These are phyloP conservation scores for Boleophthalmus pectinirostris DNA, from an alignment of 2,113 vertebrate species.

Conservation along the genomic window DNA sequence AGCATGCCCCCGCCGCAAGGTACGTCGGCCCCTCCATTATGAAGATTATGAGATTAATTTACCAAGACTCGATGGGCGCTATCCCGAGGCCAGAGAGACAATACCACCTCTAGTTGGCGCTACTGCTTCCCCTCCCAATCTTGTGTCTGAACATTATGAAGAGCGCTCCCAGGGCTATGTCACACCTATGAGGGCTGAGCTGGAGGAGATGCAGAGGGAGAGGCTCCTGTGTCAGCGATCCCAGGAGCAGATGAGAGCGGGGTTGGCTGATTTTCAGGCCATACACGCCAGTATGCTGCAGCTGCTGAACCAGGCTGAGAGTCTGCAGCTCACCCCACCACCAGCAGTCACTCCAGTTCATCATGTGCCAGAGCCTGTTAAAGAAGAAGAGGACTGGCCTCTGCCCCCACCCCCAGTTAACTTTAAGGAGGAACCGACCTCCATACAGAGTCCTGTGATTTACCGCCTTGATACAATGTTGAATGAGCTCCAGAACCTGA, in stretches of 20 bases:
- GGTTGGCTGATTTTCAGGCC: background rate
- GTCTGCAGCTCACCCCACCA: background rate
- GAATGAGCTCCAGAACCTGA: background rate
- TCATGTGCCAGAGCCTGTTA: background rate
- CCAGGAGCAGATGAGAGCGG: background rate
- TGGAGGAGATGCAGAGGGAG: background rate
- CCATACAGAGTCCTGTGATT: background rate
- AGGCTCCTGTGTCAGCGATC: background rate
- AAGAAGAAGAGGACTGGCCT: background rate
- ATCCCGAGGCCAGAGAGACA: too few species aligned
- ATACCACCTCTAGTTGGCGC: too few species aligned
- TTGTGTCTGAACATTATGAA: too few species aligned
- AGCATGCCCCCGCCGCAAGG: too few species aligned
- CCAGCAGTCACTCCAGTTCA: background rate
- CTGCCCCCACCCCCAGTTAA: background rate
- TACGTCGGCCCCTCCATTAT: too few species aligned
- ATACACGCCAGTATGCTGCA: background rate
- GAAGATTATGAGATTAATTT: too few species aligned
- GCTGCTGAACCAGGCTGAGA: background rate
- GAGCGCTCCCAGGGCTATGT: too few species aligned
- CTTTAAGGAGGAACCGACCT: background rate
- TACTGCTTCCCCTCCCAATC: too few species aligned
- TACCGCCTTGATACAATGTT: background rate
- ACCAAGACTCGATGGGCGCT: too few species aligned
- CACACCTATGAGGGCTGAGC: background rate